A percentile compares a stretch with the other conserved stretches of the same genome.
Conservation (phyloP, 2,797 vertebrate species). For the Ctenochaetus hawaiiensis region DNA sequence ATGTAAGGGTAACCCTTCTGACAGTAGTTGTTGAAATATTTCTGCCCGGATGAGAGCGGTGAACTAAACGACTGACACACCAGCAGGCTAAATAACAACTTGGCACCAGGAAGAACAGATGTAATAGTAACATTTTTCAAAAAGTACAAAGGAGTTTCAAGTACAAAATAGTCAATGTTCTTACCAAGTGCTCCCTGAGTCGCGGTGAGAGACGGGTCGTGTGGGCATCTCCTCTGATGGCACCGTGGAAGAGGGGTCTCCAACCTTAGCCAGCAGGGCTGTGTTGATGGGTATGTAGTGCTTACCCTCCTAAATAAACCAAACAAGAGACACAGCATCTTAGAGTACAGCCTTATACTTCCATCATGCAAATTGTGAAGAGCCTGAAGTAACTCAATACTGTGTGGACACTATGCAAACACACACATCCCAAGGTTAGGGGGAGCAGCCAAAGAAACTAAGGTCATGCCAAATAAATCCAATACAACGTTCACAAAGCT, state of each 20-base stretch:
- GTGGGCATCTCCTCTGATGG: conserved; percentile 82
- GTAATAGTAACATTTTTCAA: too few species aligned
- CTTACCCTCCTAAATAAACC: conserved; percentile 90
- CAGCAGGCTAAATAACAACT: background rate
- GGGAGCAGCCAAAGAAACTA: conserved; percentile 66
- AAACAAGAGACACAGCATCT: conserved; percentile 47
- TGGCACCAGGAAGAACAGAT: background rate
- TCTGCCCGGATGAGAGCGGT: background rate
- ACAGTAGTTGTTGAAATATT: background rate
- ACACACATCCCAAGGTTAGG: conserved; percentile 39
- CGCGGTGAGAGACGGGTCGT: conserved; percentile 82
- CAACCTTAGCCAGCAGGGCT: conserved; percentile 84
- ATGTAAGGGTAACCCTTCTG: background rate
- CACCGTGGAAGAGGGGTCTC: conserved; percentile 75
- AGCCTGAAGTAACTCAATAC: conserved; percentile 16
- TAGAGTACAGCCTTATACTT: conserved; percentile 1
- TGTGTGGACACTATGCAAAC: conserved; percentile 30
- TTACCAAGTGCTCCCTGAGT: conserved; percentile 88
- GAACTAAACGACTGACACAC: background rate
- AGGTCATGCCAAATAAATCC: conserved; percentile 57
- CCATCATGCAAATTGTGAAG: conserved; percentile 18
- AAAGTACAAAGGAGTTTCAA: background rate
- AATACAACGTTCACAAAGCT: conserved; percentile 41
- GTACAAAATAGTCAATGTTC: conserved; percentile 38
- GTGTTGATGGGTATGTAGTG: conserved; percentile 97